A percentile compares a stretch with the other conserved stretches of the same genome.
Conservation (phyloP, 2,888 invertebrate genomes). For the Melieria picta region DNA sequence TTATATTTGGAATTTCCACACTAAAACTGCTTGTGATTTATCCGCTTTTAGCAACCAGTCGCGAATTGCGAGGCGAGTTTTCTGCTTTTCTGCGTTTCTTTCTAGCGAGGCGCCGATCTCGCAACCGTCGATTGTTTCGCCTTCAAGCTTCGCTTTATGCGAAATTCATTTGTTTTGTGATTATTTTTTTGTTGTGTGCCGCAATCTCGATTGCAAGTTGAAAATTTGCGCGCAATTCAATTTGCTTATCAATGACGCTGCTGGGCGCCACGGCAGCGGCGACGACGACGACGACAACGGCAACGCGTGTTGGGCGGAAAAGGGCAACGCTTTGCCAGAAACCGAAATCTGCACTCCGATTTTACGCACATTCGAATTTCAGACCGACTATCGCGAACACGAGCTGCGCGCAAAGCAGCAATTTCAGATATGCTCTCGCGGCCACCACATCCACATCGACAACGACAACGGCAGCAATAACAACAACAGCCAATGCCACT, state of each 20-base stretch:
- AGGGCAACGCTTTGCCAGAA: too few species aligned
- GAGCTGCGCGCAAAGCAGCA: neutral
- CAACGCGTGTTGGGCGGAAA: too few species aligned
- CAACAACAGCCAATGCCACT: slow-evolving; percentile 10
- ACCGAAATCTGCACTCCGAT: slow-evolving; percentile 10
- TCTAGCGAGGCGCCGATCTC: too few species aligned
- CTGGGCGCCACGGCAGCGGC: too few species aligned
- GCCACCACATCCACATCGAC: slow-evolving; percentile 7
- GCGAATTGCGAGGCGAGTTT: too few species aligned
- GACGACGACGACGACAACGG: too few species aligned
- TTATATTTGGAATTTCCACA: slow-evolving; percentile 25
- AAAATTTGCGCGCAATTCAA: slow-evolving; percentile 1
- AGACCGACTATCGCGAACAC: neutral
- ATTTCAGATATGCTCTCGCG: neutral
- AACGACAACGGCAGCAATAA: slow-evolving; percentile 10
- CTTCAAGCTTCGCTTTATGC: neutral
- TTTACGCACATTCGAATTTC: slow-evolving; percentile 17
- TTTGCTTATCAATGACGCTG: neutral
- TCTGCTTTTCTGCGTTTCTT: too few species aligned
- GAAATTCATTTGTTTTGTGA: neutral
- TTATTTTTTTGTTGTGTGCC: neutral
- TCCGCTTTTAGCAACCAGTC: neutral
- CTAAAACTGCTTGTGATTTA: slow-evolving; percentile 8
- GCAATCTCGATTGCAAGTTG: neutral
- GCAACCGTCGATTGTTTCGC: too few species aligned